Conservation (phyloP, 2,797 vertebrate genomes). For the Oreochromis grahami region DNA sequence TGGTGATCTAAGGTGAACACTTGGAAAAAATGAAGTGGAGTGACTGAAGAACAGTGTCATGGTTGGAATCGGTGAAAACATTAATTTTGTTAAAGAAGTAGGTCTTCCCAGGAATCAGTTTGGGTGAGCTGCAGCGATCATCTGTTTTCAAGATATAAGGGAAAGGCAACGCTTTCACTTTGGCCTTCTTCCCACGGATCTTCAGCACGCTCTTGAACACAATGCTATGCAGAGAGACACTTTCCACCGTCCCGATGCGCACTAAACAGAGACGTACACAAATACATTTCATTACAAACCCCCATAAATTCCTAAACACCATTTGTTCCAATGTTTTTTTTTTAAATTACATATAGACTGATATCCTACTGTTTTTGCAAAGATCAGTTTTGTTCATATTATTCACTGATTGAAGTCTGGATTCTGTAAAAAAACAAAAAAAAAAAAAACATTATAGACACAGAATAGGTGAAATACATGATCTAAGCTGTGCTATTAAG, state of each 20-base stretch:
- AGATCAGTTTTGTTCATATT: not conserved
- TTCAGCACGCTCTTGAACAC: not conserved
- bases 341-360: not conserved
- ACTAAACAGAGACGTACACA: not conserved
- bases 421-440: not conserved
- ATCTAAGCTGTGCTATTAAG: not conserved
- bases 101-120: conserved; percentile 13
- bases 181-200: not conserved
- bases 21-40: not conserved
- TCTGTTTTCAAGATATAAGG: not conserved
- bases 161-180: not conserved
- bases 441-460: not conserved
- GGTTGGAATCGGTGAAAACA: not conserved
- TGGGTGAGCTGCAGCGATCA: not conserved
- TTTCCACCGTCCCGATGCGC: not conserved
- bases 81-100: not conserved
- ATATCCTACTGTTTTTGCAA: not conserved
- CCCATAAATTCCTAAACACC: not conserved
- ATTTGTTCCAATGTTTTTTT: not conserved
- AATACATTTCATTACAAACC: not conserved
- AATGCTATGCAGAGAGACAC: not conserved
- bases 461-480: not conserved
- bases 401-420: not conserved
- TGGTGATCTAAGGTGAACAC: not conserved
- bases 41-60: not conserved